Evolutionary conservation across 2,888 invertebrate genomes (phyloP).

Genomic region (Beris morrisii): DNA sequence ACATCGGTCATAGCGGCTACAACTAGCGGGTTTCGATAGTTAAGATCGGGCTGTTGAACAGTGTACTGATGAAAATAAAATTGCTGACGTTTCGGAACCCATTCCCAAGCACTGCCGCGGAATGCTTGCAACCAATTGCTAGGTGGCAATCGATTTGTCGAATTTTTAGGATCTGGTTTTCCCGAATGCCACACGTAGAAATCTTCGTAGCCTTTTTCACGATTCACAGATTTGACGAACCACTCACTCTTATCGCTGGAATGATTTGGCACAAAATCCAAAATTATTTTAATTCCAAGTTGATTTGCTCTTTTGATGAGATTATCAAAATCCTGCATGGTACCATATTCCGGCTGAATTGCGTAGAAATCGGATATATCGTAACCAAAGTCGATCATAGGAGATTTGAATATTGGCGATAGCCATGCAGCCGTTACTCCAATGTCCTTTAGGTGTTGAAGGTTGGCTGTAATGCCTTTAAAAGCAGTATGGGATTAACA

Average conservation of each 20-base stretch:
- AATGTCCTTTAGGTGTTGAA: conserved; percentile 60
- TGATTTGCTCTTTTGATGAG: conserved; percentile 57
- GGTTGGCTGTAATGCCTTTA: conserved; percentile 60
- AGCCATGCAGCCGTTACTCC: conserved; percentile 64
- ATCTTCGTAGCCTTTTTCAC: conserved; percentile 63
- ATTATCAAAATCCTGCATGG: conserved; percentile 65
- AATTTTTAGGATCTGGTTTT: conserved; percentile 6
- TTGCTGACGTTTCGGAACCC: conserved; percentile 59
- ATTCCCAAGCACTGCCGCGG: conserved; percentile 66
- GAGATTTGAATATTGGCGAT: conserved; percentile 66
- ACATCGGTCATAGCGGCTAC: conserved; percentile 66
- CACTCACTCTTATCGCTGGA: conserved; percentile 58
- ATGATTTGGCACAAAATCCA: conserved; percentile 69
- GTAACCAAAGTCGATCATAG: conserved; percentile 68
- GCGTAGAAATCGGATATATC: conserved; percentile 64
- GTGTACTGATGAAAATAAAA: conserved; percentile 66
- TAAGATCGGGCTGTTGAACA: conserved; percentile 67
- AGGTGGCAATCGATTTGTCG: conserved; percentile 49
- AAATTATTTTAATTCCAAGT: conserved; percentile 58
- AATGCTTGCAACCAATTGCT: conserved; percentile 58
- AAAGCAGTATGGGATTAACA: too few relatives aligned
- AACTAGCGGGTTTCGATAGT: conserved; percentile 67
- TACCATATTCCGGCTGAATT: conserved; percentile 68
- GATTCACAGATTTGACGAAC: conserved; percentile 64
- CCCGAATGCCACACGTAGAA: conserved; percentile 66